Evolutionary conservation across 2,113 vertebrate species (phyloP).

Genomic region (Neomonachus schauinslandi): DNA sequence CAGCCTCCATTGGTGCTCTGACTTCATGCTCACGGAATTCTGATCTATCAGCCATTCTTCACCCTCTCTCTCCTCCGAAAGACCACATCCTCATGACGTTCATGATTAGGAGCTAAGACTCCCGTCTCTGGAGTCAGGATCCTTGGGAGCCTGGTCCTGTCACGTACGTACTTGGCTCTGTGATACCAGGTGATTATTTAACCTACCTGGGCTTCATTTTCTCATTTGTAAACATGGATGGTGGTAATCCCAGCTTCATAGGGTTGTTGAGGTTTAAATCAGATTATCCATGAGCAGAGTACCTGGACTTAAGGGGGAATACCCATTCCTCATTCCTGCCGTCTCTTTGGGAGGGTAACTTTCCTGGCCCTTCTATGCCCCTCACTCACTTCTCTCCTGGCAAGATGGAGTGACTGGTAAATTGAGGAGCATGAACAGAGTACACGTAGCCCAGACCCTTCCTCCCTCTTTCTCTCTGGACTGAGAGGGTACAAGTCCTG

Average conservation of each 20-base stretch:
- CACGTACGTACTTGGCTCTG: no score
- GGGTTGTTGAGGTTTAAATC: background rate
- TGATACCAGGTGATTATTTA: background rate
- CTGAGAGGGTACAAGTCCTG: no score
- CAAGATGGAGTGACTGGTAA: background rate
- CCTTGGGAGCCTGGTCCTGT: background rate
- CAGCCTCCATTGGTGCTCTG: background rate
- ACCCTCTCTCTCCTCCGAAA: background rate
- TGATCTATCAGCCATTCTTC: background rate
- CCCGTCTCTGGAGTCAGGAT: background rate
- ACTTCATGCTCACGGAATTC: background rate
- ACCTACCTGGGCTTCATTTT: background rate
- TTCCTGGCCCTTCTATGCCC: no score
- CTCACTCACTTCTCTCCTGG: background rate
- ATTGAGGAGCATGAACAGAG: background rate
- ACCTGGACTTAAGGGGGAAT: background rate
- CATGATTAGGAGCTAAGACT: background rate
- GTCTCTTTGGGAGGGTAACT: background rate
- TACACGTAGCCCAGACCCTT: background rate
- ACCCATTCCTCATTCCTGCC: background rate
- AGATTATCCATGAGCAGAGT: background rate
- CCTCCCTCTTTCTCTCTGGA: background rate
- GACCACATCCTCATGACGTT: background rate
- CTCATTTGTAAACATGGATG: background rate
- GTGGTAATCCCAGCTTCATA: no score